Conservation (phyloP, 1,140 invertebrate species). For the Heterodera carotae region DNA sequence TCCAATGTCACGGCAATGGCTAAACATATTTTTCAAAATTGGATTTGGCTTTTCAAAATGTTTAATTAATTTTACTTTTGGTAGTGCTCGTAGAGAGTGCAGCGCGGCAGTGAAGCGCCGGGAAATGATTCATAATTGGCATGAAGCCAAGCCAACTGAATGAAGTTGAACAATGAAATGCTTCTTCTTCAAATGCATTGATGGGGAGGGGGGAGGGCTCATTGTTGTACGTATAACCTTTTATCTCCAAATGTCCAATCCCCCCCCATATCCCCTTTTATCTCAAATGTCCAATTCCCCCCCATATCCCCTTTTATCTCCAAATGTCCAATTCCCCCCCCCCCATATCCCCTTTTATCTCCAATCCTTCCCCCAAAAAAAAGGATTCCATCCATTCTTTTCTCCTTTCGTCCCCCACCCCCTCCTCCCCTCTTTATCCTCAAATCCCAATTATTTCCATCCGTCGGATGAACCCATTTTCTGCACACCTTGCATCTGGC, state of each 20-base stretch:
- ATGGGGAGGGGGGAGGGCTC: too few relatives aligned
- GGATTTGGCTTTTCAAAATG: background rate
- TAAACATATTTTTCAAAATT: slow-evolving; percentile 11
- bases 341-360: background rate
- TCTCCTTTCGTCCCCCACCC: background rate
- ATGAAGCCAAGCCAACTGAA: slow-evolving; percentile 89
- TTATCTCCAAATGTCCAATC: too few relatives aligned
- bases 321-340: background rate
- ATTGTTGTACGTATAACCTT: too few relatives aligned
- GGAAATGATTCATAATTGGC: slow-evolving; percentile 98
- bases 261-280: too few relatives aligned
- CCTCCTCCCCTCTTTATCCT: background rate
- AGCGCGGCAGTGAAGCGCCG: slow-evolving; percentile 90
- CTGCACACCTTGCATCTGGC: background rate
- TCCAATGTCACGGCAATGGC: slow-evolving; percentile 81
- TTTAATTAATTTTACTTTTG: slow-evolving; percentile 66
- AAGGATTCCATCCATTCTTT: background rate
- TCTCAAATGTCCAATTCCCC: too few relatives aligned
- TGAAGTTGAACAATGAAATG: background rate
- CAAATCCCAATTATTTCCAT: background rate
- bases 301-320: too few relatives aligned
- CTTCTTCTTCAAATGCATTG: background rate
- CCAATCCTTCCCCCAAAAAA: background rate
- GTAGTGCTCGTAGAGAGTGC: slow-evolving; percentile 94
- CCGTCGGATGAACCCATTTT: background rate